Evolutionary conservation across 2,888 invertebrate species (phyloP), one percentile per base, ranked within the genome.

Genomic region (Microctonus aethiopoides): DNA sequence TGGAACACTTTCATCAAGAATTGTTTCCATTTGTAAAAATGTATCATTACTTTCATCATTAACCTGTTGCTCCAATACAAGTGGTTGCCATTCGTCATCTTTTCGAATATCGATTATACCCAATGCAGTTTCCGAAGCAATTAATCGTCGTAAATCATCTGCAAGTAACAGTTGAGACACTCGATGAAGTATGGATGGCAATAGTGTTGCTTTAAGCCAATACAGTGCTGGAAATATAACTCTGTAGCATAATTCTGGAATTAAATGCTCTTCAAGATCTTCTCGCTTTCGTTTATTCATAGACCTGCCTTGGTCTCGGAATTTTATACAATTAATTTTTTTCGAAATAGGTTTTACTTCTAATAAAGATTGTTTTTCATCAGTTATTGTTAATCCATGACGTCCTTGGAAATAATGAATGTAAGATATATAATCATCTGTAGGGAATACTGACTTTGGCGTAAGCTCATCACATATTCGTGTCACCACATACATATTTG

Each of bases 101-200:
- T 75, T 74, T 2, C 76, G 68, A 41, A 87, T 79, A 36, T 71
- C 60, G 9, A 74, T 70, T 4, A 70, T 67, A 11, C 88, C 90
- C 57, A 89, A 84, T 11, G 83, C 78, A 0, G 89, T 87, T 66
- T 88, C 89, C 0, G 22, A 60, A 0, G 88, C 88, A 61, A 94
- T 91, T 77, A 84, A 84, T 10, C 78, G 75, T 34, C 94, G 88
- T 0, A 97, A 87, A 80, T 95, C 93, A 76, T 95, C 92, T 0
- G 94, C 93, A 51, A 92, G 84, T 11, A 95, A 87, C 22, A 96
- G 86, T 83, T 91, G 91, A 60, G 89, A 83, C 1, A 92, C 87
- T 83, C 98, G 91, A 81, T 96, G 94, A 34, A 98, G 81, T 69
- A 97, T 90, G 22, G 94, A 93, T 0, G 99, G 98, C 68, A 99